Base-by-base conservation (phyloP, 2,797 vertebrate species). In the Periophthalmus magnuspinnatus region DNA sequence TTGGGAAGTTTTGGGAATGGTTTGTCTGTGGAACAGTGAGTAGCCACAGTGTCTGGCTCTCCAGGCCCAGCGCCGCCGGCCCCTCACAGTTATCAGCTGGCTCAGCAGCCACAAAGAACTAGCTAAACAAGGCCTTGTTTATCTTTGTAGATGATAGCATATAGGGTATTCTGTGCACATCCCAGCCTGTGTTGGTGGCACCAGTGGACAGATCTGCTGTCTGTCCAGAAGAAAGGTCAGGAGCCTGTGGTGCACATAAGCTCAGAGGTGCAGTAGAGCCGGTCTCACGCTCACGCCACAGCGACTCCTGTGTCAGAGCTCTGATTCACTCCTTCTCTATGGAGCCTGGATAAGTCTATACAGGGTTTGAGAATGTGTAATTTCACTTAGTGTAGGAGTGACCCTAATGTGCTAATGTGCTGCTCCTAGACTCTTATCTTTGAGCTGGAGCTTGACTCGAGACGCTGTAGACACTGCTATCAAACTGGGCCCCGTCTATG, bases 41-140 rank as follows among this genome's bases (percentile, higher is more conserved):
- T 90, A 95, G 97, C 93, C 96, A 93, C 93, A 84, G 89, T 92
- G 95, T 97, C 96, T 96, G 94, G 93, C 93, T 95, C 95, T 94
- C 84, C 87, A 76, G 90, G 92, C 92, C 90, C 91, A 88, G 91
- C 84, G 88, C 89, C 84, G 89, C 84, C 91, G 83, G 81, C 87
- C 84, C 88, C 88, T 81, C 78, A 58, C 86, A 90, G 93, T 95
- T 96, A 96, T 96, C 95, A 94, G 93, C 93, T 94, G 90, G 75
- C 93, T 93, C 93, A 93, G 95, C 91, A 93, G 92, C 88, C 85
- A 91, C 89, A 90, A 92, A 94, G 93, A 93, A 94, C 85, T 59
- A 81, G 92, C 93, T 94, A 94, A 95, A 95, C 95, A 95, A 94
- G 93, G 92, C 87, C 70, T 62, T 94, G 95, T 95, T 96, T 95